Evolutionary conservation across 2,888 invertebrate genomes (phyloP).

Genomic region (Heliconius aoede): DNA sequence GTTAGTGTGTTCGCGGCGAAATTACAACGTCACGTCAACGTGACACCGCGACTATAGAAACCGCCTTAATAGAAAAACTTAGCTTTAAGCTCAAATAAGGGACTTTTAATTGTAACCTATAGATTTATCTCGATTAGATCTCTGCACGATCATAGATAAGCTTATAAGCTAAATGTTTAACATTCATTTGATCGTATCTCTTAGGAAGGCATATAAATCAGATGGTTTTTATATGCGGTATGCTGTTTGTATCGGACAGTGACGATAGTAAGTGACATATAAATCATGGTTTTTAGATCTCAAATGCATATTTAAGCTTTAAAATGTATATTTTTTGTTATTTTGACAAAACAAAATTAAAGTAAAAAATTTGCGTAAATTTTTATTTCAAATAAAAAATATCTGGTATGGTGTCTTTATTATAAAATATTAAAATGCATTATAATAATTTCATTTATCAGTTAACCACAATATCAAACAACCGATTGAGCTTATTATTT

Average conservation of each 20-base stretch:
- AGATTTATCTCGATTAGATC: constrained; percentile 11
- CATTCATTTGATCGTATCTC: constrained; percentile 23
- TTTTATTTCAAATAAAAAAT: too few relatives aligned
- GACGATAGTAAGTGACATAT: not conserved
- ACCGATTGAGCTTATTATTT: too few relatives aligned
- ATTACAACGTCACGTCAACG: not conserved
- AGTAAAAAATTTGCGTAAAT: too few relatives aligned
- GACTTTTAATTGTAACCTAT: not conserved
- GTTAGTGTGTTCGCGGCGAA: not conserved
- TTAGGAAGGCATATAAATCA: not conserved
- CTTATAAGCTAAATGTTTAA: constrained; percentile 12
- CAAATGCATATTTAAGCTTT: not conserved
- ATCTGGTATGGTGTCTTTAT: too few relatives aligned
- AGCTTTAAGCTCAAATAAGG: not conserved
- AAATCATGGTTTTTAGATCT: too few relatives aligned
- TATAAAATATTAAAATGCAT: too few relatives aligned
- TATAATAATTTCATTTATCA: too few relatives aligned
- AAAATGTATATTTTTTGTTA: not conserved
- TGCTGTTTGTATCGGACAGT: not conserved
- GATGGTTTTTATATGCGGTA: not conserved
- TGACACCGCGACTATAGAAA: not conserved
- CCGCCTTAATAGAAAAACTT: not conserved
- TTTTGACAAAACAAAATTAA: too few relatives aligned
- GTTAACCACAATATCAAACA: too few relatives aligned
- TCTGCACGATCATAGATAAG: constrained; percentile 5